Evolutionary conservation across 2,888 invertebrate species (phyloP).

Genomic region (Melieria omissa): DNA sequence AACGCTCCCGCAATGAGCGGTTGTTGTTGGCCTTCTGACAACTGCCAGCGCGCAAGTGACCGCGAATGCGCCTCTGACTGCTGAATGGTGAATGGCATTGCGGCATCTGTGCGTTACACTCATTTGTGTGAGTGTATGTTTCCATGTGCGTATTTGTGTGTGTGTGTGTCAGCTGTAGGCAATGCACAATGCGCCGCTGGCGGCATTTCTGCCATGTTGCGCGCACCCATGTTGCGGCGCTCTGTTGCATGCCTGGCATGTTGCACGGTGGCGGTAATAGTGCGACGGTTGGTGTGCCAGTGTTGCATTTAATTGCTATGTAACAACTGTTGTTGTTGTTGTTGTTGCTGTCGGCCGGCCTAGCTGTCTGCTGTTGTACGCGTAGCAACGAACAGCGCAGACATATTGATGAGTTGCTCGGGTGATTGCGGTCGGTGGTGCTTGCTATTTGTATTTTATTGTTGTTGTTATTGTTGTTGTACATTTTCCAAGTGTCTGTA

Average conservation of each 20-base stretch:
- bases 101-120: neutral
- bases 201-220: neutral
- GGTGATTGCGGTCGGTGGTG: too few relatives aligned
- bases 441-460: too few relatives aligned
- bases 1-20: slow-evolving; percentile 47
- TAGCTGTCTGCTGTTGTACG: too few relatives aligned
- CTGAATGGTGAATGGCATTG: neutral
- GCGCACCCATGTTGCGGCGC: too few relatives aligned
- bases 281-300: slow-evolving; percentile 9
- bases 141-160: neutral
- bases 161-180: neutral
- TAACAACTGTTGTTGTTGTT: neutral
- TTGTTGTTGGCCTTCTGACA: slow-evolving; percentile 13
- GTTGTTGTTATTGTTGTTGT: too few relatives aligned
- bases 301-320: slow-evolving; percentile 38
- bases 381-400: neutral
- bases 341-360: slow-evolving; percentile 2
- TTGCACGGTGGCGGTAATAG: slow-evolving; percentile 6
- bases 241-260: too few relatives aligned
- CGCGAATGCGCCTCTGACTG: neutral
- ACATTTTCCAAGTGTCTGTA: too few relatives aligned
- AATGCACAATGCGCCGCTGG: neutral
- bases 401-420: slow-evolving; percentile 19
- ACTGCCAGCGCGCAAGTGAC: neutral
- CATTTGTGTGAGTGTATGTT: neutral